Conservation (phyloP, 2,888 invertebrate species). For the Crocallis elinguaria region DNA sequence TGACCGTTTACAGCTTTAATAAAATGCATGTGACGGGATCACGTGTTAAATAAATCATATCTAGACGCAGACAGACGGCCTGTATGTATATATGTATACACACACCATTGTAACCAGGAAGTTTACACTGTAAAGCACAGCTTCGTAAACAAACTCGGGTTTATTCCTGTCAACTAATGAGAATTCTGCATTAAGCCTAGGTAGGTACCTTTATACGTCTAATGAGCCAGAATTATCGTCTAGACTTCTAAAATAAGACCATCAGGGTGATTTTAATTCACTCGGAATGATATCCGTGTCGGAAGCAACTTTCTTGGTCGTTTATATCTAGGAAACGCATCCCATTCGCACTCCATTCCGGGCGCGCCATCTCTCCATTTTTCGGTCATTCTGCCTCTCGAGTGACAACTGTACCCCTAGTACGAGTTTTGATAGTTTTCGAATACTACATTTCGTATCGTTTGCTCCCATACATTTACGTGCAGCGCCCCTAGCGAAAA, state of each 20-base stretch:
- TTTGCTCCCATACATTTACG: too few relatives aligned
- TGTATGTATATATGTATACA: background rate
- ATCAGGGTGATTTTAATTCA: too few relatives aligned
- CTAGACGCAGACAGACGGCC: background rate
- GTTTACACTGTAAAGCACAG: slow-evolving; percentile 30
- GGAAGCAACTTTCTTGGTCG: too few relatives aligned
- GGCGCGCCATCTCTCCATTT: too few relatives aligned
- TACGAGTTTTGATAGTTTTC: too few relatives aligned
- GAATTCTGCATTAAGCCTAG: slow-evolving; percentile 9
- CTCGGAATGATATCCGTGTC: too few relatives aligned
- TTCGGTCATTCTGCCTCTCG: too few relatives aligned
- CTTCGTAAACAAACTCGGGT: slow-evolving; percentile 34
- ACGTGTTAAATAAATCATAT: slow-evolving; percentile 33
- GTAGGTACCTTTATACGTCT: background rate
- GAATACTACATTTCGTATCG: too few relatives aligned
- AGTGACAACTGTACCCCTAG: too few relatives aligned
- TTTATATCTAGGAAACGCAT: too few relatives aligned
- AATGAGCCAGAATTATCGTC: background rate
- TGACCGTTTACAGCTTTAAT: slow-evolving; percentile 9
- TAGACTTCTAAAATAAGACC: background rate
- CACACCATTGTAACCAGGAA: slow-evolving; percentile 32
- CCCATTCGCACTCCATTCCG: too few relatives aligned
- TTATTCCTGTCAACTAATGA: slow-evolving; percentile 34
- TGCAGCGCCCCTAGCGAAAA: too few relatives aligned
- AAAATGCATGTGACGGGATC: slow-evolving; percentile 2